Conservation (phyloP, 2,888 invertebrate genomes). For the Drosophila demipolita region DNA sequence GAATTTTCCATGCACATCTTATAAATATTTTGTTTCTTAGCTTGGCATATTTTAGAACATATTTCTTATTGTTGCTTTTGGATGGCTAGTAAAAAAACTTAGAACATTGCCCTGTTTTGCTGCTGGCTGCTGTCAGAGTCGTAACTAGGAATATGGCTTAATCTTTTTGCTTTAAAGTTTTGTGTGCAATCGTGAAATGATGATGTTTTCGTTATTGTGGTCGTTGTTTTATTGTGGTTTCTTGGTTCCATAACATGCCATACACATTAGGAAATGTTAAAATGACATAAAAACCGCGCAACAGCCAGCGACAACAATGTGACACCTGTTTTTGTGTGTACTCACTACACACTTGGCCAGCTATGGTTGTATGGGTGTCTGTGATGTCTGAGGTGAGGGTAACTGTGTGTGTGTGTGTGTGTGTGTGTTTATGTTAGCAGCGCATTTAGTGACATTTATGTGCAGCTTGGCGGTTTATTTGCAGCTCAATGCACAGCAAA, state of each 20-base stretch:
- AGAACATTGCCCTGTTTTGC: constrained; percentile 53
- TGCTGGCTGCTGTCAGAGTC: constrained; percentile 26
- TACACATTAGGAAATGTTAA: constrained; percentile 79
- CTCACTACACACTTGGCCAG: constrained; percentile 13
- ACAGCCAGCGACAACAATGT: constrained; percentile 74
- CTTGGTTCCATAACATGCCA: constrained; percentile 61
- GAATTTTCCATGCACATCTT: background rate
- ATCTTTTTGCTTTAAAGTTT: constrained; percentile 53
- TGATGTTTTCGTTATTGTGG: constrained; percentile 20
- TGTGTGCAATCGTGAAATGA: constrained; percentile 18
- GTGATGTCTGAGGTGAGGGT: constrained; percentile 12
- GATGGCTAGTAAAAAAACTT: constrained; percentile 50
- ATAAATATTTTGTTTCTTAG: background rate
- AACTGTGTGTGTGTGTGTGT: constrained; percentile 15
- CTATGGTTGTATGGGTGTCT: background rate
- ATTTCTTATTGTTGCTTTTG: constrained; percentile 45
- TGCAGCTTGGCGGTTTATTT: constrained; percentile 76
- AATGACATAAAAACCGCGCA: constrained; percentile 74
- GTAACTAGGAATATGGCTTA: constrained; percentile 45
- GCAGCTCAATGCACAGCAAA: constrained; percentile 77
- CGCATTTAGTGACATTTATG: constrained; percentile 78
- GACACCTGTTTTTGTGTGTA: constrained; percentile 71
- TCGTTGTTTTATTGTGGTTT: constrained; percentile 50
- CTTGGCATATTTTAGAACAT: constrained; percentile 36
- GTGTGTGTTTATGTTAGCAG: constrained; percentile 60